Conservation (phyloP, 1,140 invertebrate species). For the Drosophila pandora region DNA sequence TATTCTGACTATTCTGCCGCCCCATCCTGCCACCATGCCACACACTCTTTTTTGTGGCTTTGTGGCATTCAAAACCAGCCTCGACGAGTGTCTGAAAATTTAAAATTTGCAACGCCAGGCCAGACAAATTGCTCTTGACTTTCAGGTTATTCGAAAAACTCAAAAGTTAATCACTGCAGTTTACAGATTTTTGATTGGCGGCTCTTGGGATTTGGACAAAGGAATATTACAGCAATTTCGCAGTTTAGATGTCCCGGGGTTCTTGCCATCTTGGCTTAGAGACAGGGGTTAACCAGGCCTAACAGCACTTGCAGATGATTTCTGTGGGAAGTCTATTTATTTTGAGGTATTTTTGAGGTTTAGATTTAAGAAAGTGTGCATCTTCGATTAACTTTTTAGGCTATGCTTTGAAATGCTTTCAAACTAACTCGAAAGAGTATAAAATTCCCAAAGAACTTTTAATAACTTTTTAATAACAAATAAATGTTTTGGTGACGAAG, state of each 20-base stretch:
- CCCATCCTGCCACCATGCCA: not conserved
- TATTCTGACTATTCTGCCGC: too few relatives aligned
- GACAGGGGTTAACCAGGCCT: not conserved
- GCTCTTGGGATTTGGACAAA: not conserved
- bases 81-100: not conserved
- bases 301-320: too few relatives aligned
- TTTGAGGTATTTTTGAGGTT: too few relatives aligned
- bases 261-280: too few relatives aligned
- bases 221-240: not conserved
- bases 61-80: slow-evolving; percentile 3
- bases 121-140: slow-evolving; percentile 4
- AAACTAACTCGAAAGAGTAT: too few relatives aligned
- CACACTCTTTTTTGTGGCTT: not conserved
- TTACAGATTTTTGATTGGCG: not conserved
- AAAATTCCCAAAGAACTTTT: too few relatives aligned
- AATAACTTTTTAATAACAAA: too few relatives aligned
- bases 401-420: too few relatives aligned
- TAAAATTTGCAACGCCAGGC: slow-evolving; percentile 13
- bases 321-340: too few relatives aligned
- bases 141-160: not conserved
- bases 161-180: not conserved
- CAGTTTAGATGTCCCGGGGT: not conserved
- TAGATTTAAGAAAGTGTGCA: too few relatives aligned
- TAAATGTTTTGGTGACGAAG: too few relatives aligned
- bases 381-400: too few relatives aligned